These are phyloP conservation scores for Diaphora mendica DNA, from an alignment of 2,888 invertebrate species.

Conservation along the genomic window DNA sequence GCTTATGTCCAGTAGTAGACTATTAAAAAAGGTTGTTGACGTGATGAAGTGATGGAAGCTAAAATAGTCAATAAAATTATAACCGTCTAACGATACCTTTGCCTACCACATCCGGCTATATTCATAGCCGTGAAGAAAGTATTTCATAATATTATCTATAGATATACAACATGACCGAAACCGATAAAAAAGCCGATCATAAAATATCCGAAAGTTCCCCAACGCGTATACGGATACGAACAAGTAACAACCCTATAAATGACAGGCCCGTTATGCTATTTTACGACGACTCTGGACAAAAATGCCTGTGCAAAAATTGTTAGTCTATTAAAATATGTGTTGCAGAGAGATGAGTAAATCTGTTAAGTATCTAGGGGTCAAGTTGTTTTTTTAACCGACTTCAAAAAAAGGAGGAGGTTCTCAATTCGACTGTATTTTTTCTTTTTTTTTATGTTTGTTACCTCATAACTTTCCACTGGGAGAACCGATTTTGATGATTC, in stretches of 20 bases:
- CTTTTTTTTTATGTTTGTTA: too few relatives aligned
- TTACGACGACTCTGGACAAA: constrained; percentile 20
- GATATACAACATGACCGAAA: neutral
- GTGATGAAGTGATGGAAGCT: too few relatives aligned
- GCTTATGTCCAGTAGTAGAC: too few relatives aligned
- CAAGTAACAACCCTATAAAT: constrained; percentile 21
- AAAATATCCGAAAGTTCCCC: constrained; percentile 4
- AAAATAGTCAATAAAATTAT: too few relatives aligned
- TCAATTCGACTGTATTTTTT: too few relatives aligned
- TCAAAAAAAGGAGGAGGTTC: too few relatives aligned
- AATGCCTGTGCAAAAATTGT: constrained; percentile 32
- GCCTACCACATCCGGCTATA: neutral
- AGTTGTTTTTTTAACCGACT: neutral
- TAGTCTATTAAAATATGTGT: constrained; percentile 33
- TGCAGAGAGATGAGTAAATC: neutral
- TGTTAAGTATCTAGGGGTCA: neutral
- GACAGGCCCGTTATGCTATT: constrained; percentile 15
- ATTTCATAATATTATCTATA: neutral
- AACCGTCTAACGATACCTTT: neutral
- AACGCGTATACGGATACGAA: constrained; percentile 16
- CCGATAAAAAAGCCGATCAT: constrained; percentile 8
- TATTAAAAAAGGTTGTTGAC: too few relatives aligned
- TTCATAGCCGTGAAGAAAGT: neutral
- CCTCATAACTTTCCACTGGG: too few relatives aligned
- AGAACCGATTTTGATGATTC: too few relatives aligned